phyloP scores from a whole-genome alignment of 2,888 invertebrate genomes.

The Ganaspis brasiliensis region DNA sequence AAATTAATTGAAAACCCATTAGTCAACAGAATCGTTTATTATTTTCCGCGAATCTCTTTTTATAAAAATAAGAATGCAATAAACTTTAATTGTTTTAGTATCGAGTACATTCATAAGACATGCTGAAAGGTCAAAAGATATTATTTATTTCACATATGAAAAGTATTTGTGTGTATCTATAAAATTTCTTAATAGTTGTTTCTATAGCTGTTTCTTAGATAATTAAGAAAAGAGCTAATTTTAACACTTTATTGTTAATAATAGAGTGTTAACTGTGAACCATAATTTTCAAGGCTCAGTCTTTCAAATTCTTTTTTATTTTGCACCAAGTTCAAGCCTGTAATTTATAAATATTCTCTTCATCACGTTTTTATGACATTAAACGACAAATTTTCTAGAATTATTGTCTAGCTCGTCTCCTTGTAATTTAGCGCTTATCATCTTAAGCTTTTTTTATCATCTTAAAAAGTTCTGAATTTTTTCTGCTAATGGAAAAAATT shows the following conservation, averaged over 20 bases:
- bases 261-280: background rate
- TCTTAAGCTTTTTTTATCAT: too few species aligned
- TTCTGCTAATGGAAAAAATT: too few species aligned
- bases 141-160: background rate
- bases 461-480: background rate
- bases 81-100: conserved; percentile 22
- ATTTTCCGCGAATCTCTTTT: background rate
- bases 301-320: background rate
- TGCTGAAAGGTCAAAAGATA: conserved; percentile 24
- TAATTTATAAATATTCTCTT: conserved; percentile 2
- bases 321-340: background rate
- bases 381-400: background rate
- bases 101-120: background rate
- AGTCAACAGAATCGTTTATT: conserved; percentile 3
- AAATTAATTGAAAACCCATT: conserved; percentile 21
- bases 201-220: background rate
- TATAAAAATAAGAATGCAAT: conserved; percentile 10
- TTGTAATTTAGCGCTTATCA: background rate
- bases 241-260: conserved; percentile 24
- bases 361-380: background rate
- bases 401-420: conserved; percentile 1
- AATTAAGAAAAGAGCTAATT: background rate
- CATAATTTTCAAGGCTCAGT: background rate
- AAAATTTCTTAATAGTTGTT: too few species aligned
- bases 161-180: background rate